Evolutionary conservation across 2,797 vertebrate genomes (phyloP).

Genomic region (Sebastes goodei): DNA sequence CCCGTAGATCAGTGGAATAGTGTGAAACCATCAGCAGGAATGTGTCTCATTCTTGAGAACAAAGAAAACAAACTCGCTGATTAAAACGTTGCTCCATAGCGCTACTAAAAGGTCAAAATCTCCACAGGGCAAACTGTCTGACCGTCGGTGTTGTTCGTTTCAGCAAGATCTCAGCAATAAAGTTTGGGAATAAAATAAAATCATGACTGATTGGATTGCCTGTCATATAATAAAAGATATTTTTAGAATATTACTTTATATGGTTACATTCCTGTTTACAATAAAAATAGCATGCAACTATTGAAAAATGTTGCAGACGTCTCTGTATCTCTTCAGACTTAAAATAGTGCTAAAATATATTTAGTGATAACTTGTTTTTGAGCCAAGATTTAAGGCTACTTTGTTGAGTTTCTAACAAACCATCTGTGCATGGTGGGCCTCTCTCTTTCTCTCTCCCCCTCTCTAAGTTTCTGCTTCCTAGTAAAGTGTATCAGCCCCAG

Average conservation of each 20-base stretch:
- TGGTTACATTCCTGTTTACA: slow-evolving; percentile 37
- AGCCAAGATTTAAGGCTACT: slow-evolving; percentile 37
- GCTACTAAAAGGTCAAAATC: background rate
- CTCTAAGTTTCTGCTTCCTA: slow-evolving; percentile 8
- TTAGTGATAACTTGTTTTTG: slow-evolving; percentile 25
- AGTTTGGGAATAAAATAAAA: slow-evolving; percentile 1
- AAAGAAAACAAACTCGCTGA: background rate
- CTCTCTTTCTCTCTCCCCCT: background rate
- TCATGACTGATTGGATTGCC: background rate
- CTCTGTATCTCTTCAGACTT: slow-evolving; percentile 26
- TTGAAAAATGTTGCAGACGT: slow-evolving; percentile 21
- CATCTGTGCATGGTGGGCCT: slow-evolving; percentile 5
- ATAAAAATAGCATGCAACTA: slow-evolving; percentile 32
- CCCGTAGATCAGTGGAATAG: background rate
- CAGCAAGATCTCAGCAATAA: background rate
- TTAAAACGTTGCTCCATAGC: background rate
- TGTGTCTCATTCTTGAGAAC: background rate
- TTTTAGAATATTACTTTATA: slow-evolving; percentile 42
- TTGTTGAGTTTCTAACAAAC: slow-evolving; percentile 23
- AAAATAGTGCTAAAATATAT: slow-evolving; percentile 50
- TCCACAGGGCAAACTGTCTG: background rate
- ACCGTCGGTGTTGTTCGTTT: no score
- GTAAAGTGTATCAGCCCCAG: slow-evolving; percentile 25
- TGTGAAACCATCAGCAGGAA: no score
- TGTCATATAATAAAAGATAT: background rate